phyloP scores from a whole-genome alignment of 2,113 vertebrate species.

The Pipa parva region DNA sequence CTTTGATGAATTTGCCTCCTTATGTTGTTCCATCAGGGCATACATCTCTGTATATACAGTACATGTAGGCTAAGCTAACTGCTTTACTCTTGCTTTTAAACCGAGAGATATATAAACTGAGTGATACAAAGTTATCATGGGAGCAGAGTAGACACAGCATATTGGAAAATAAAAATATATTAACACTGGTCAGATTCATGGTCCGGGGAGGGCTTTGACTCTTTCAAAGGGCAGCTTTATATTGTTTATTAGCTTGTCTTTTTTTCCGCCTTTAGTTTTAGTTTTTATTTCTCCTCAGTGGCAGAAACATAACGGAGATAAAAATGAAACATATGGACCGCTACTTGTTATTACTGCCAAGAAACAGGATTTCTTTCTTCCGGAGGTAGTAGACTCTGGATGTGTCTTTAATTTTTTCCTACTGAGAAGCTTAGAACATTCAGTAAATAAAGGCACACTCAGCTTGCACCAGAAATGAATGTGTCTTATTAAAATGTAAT shows the following conservation, averaged over 20 bases:
- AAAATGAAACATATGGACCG: slow-evolving; percentile 36
- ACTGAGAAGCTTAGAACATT: slow-evolving; percentile 28
- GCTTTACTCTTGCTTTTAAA: too few species aligned
- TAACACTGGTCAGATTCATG: neutral
- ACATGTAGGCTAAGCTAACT: too few species aligned
- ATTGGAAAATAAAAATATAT: neutral
- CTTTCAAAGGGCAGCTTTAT: neutral
- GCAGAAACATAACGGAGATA: slow-evolving; percentile 35
- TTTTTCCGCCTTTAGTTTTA: too few species aligned
- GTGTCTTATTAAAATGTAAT: slow-evolving; percentile 39
- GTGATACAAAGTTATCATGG: too few species aligned
- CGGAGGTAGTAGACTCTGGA: slow-evolving; percentile 31
- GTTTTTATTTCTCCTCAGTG: slow-evolving; percentile 26
- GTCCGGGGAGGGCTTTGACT: neutral
- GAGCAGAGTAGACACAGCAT: neutral
- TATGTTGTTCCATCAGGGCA: too few species aligned
- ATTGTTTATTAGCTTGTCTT: neutral
- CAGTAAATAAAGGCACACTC: slow-evolving; percentile 38
- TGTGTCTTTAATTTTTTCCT: slow-evolving; percentile 37
- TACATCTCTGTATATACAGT: too few species aligned
- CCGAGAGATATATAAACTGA: too few species aligned
- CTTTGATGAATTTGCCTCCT: too few species aligned
- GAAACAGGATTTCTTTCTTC: slow-evolving; percentile 34
- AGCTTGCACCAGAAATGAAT: slow-evolving; percentile 15
- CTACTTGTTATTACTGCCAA: slow-evolving; percentile 32